Conservation (phyloP, 2,888 invertebrate species). For the Diarsia rubi region DNA sequence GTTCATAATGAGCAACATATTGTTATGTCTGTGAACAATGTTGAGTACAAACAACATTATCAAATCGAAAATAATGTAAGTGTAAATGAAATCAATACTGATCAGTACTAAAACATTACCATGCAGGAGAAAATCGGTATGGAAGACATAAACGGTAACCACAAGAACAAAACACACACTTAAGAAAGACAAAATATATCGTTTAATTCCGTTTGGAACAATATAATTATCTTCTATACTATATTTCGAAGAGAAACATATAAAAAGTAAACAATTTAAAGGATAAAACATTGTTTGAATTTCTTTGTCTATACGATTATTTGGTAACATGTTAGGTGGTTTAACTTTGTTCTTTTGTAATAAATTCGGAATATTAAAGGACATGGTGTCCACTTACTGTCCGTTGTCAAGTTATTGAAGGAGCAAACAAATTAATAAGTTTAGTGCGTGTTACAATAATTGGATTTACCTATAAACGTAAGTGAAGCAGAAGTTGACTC, state of each 20-base stretch:
- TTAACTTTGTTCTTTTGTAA: neutral
- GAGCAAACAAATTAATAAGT: neutral
- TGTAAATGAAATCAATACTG: neutral
- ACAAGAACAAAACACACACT: slow-evolving; percentile 1
- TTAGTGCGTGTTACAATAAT: neutral
- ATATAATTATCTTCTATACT: slow-evolving; percentile 1
- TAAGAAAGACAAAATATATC: neutral
- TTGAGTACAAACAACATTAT: slow-evolving; percentile 10
- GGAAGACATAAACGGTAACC: neutral
- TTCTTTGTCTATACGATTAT: slow-evolving; percentile 6
- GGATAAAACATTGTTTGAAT: slow-evolving; percentile 15
- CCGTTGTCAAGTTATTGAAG: neutral
- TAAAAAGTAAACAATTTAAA: neutral
- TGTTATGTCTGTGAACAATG: slow-evolving; percentile 3
- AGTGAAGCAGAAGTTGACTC: neutral
- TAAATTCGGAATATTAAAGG: neutral
- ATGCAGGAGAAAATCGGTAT: neutral
- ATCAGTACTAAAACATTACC: neutral
- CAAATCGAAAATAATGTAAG: slow-evolving; percentile 1
- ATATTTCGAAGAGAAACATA: slow-evolving; percentile 5
- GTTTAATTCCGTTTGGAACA: neutral
- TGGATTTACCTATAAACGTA: neutral
- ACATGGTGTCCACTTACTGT: neutral
- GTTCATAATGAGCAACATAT: slow-evolving; percentile 6
- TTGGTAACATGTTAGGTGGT: neutral